Evolutionary conservation across 2,797 vertebrate species (phyloP), one percentile per base, ranked within the genome.

Genomic region (Melanogrammus aeglefinus): DNA sequence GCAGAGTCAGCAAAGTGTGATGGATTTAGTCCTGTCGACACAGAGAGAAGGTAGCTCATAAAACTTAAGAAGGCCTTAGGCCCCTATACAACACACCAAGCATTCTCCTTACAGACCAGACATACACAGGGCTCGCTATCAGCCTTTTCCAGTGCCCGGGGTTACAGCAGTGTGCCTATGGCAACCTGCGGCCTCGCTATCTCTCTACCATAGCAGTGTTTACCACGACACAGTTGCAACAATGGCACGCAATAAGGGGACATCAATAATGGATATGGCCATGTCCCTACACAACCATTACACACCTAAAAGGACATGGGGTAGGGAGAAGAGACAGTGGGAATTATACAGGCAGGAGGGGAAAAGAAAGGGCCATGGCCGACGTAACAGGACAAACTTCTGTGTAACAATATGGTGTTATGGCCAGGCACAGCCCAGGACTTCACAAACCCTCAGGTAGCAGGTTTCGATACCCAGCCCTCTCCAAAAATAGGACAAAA

Each of bases 231-330:
- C 79, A 76, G 76, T 33, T 14, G 87, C 85, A 85, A 91, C 84
- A 86, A 86, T 75, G 88, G 88, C 79, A 78, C 71, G 74, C 80
- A 88, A 81, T 70, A 75, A 36, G 57, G 80, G 13, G 12, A 82
- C 84, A 81, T 95, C 84, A 94, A 94, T 93, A 93, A 95, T 94
- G 83, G 87, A 95, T 89, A 86, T 2, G 0, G 78, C 71, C 82
- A 69, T 63, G 75, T 5, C 75, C 81, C 85, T 84, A 21, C 80
- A 79, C 78, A 69, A 69, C 63, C 76, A 0, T 84, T 24, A 83
- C 24, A 79, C 29, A 80, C 81, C 76, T 76, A 63, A 73, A 73
- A 75, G n/a, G 29, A 27, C 4, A 41, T 36, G n/a, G 66, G 77
- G 29, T 6, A 0, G 39, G 76, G 0, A 1, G 72, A 78, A 38